Base-by-base conservation (phyloP, 2,797 vertebrate genomes). In the Coregonus sp. region DNA sequence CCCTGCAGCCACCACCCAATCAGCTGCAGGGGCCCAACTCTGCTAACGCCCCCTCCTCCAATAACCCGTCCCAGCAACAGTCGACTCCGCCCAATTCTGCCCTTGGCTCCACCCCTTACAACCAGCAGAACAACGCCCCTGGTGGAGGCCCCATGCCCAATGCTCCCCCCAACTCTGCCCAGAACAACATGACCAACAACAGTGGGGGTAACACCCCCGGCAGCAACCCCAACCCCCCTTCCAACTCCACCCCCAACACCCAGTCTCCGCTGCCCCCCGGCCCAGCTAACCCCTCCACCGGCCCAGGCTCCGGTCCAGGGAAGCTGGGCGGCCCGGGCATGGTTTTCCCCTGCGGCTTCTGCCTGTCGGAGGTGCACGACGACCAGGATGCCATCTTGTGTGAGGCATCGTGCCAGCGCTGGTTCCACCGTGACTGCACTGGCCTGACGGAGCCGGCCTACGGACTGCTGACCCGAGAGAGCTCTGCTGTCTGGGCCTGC, bases 381-480 rank as follows among this genome's bases (percentile, higher is more conserved):
- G 97, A 99, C 90, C 98, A 99, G 89, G 98, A 99, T 0, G 98
- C 98, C 88, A 99, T 99, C 74, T 88, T 99, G 78, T 99, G 98
- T 0, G 98, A 99, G 89, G 98, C 97, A 0, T 99, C 98, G 0
- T 99, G 98, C 89, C 98, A 99, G 80, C 96, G 98, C 83, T 99
- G 98, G 98, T 99, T 98, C 87, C 98, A 99, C 86, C 96, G 98
- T 0, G 98, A 99, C 83, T 99, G 98, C 92, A 98, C 98, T 0
- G 98, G 98, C 59, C 96, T 99, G 90, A 99, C 98, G 0, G 98
- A 99, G 90, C 97, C 96, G 0, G 98, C 98, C 9, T 99, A 99
- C 0, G 97, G 98, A 82, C 91, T 99, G 85, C 95, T 99, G 85
- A 99, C 98, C 83, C 96, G 96, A 0, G 98, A 99, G 92, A 96